Base-by-base conservation (phyloP, 1,140 invertebrate genomes). In the Leptoteleia sp. region DNA sequence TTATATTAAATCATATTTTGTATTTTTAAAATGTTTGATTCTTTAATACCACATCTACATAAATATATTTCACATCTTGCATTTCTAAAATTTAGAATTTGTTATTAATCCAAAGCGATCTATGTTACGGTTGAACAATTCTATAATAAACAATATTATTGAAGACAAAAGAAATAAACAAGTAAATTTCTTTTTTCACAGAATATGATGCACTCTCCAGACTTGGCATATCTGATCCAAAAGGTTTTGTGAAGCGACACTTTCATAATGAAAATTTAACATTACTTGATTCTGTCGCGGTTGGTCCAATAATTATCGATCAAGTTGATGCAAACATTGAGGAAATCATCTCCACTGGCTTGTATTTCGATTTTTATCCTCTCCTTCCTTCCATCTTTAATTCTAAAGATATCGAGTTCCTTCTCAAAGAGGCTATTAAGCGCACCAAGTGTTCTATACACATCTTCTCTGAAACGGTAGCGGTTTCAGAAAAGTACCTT, bases 191-290 rank as follows among this genome's bases (percentile, higher is more conserved):
- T 3, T 3, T 25, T 25, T 3, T n/a, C 87, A 82, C 82, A 93
- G 97, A 99, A 89, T 98, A 96, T 91, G 96, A 98, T 89, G 93
- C 95, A 1, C 88, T 99, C 27, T 90, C 90, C n/a, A 91, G 96
- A 77, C 90, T 99, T 45, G 97, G 97, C 1, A 96, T 99, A 79
- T 92, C 92, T 8, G 97, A 99, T 88, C 92, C 96, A 7, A 94
- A 94, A 85, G 90, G 90, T 17, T 98, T 94, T 88, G 91, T 98
- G 4, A 94, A 93, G 78, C 95, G 94, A 73, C 92, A 93, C 80
- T 94, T 96, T 82, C 82, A 91, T 7, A 93, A 93, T 84, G 93
- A 96, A 83, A 91, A 93, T 43, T 87, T 97, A 31, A 90, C 93
- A 5, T 93, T 93, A 80, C 89, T 98, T 7, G 92, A 93, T 48